These are phyloP conservation scores for Yponomeuta evonymella DNA, from an alignment of 2,888 invertebrate species.

Conservation along the genomic window DNA sequence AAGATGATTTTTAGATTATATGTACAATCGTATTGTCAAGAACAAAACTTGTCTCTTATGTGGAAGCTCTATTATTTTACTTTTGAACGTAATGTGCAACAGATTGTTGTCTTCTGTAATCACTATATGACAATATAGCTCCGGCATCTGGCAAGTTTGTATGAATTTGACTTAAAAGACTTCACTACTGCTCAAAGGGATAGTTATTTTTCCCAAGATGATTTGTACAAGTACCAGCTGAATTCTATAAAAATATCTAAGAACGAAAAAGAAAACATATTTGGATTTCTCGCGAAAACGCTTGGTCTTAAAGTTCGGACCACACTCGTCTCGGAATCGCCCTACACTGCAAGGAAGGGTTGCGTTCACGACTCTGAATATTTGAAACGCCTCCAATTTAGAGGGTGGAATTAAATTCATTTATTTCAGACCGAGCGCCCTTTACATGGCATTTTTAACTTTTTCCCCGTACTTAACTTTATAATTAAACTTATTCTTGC, in stretches of 20 bases:
- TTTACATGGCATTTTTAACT: not conserved
- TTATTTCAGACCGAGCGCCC: slow-evolving; percentile 35
- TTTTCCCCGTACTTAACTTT: not conserved
- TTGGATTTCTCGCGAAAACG: not conserved
- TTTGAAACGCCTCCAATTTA: slow-evolving; percentile 70
- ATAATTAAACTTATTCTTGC: not conserved
- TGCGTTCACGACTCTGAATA: slow-evolving; percentile 73
- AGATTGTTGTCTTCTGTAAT: too few relatives aligned
- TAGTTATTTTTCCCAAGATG: too few relatives aligned
- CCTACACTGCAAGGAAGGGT: slow-evolving; percentile 67
- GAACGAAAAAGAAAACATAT: too few relatives aligned
- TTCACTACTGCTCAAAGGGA: too few relatives aligned
- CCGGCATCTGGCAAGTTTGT: too few relatives aligned
- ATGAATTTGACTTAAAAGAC: too few relatives aligned
- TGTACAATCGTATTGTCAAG: not conserved
- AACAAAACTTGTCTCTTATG: not conserved
- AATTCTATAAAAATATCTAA: too few relatives aligned
- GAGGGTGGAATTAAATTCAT: slow-evolving; percentile 73
- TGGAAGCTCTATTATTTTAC: too few relatives aligned
- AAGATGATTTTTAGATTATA: not conserved
- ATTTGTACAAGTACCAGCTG: too few relatives aligned
- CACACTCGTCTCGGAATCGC: slow-evolving; percentile 41
- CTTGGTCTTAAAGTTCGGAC: slow-evolving; percentile 29
- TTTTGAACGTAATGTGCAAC: too few relatives aligned
- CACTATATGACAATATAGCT: too few relatives aligned